These are phyloP conservation scores for Capra hircus DNA, from an alignment of 2,113 vertebrate species.

Conservation along the genomic window DNA sequence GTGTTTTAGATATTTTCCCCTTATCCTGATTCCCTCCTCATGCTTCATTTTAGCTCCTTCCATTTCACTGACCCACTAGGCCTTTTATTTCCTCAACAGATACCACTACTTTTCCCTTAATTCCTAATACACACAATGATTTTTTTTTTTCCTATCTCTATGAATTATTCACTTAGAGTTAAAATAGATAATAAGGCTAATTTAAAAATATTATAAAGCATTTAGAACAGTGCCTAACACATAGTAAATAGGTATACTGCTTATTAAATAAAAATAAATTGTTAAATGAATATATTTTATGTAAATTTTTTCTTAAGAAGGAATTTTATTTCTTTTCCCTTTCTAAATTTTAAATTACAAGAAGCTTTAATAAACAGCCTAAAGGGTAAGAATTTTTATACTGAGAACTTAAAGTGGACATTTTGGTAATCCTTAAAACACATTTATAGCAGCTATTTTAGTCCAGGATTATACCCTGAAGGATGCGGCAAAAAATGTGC, in stretches of 20 bases:
- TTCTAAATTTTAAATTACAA: neutral
- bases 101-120: neutral
- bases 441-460: neutral
- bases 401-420: neutral
- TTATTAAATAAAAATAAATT: neutral
- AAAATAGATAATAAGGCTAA: neutral
- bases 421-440: neutral
- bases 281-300: neutral
- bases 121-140: neutral
- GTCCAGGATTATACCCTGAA: neutral
- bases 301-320: neutral
- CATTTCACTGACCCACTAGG: neutral
- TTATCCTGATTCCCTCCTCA: neutral
- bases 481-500: neutral
- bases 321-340: neutral
- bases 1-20: neutral
- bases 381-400: neutral
- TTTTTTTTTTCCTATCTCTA: neutral
- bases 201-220: neutral
- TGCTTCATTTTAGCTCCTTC: neutral
- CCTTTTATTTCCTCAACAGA: neutral
- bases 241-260: neutral
- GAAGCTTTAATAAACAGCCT: neutral
- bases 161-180: neutral
- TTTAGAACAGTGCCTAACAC: neutral